phyloP scores from a whole-genome alignment of 2,888 invertebrate species.

The Drosophila mulleri region DNA sequence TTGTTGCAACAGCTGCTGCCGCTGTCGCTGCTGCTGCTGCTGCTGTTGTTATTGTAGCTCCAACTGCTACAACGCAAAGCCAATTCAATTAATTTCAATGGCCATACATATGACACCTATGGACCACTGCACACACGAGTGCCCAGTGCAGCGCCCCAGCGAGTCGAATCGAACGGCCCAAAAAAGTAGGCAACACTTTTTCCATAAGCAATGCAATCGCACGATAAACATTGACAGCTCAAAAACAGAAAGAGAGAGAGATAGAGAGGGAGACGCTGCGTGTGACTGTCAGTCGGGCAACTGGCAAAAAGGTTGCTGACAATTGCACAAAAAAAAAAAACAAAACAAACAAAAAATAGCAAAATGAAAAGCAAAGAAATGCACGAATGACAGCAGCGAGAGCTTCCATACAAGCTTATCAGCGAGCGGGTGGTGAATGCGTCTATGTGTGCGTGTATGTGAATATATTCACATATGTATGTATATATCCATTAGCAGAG shows the following conservation, averaged over 20 bases:
- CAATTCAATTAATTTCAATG: conserved; percentile 80
- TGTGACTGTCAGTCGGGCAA: not conserved
- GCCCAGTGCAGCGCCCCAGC: conserved; percentile 35
- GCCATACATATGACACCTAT: conserved; percentile 76
- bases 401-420: not conserved
- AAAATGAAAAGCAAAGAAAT: not conserved
- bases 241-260: not conserved
- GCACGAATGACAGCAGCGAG: conserved; percentile 6
- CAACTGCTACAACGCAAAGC: conserved; percentile 63
- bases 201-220: conserved; percentile 60
- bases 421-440: not conserved
- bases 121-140: conserved; percentile 70
- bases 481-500: not conserved
- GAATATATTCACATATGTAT: not conserved
- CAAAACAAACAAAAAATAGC: not conserved
- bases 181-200: conserved; percentile 69
- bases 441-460: not conserved
- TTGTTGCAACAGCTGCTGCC: conserved; percentile 21
- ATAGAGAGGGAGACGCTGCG: not conserved
- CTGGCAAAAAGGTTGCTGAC: conserved; percentile 22
- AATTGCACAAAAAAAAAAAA: conserved; percentile 8
- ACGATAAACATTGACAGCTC: conserved; percentile 31
- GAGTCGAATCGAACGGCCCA: conserved; percentile 29
- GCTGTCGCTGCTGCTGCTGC: conserved; percentile 8
- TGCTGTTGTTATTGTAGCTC: conserved; percentile 22